Base-by-base conservation (phyloP, 2,113 vertebrate species). In the Atlantisia rogersi region DNA sequence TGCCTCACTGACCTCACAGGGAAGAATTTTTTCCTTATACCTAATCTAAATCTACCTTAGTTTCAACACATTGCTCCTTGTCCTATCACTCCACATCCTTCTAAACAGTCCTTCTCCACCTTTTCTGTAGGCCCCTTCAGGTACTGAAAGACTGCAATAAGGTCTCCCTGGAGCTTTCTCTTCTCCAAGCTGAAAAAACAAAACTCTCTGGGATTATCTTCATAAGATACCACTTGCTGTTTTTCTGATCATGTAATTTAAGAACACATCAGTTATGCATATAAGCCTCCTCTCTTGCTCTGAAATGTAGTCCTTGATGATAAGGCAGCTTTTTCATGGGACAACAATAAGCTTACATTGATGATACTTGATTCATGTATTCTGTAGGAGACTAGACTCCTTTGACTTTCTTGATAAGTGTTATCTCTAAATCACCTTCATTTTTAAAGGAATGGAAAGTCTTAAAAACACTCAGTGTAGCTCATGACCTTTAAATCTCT, bases 401-500 rank as follows among this genome's bases (percentile, higher is more conserved):
- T 82, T 48, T 79, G 64, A 58, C 10, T 48, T 91, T 58, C 8
- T 28, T 32, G 9, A 39, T 52, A 73, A 59, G 28, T 52, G 7
- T 40, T 6, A 55, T 50, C 21, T 76, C 4, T 40, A 46, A 12
- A 8, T 10, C n/a, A 73, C 1, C 22, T 81, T 68, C 0, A 2
- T 77, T 86, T 94, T 86, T 50, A 70, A 73, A 74, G 31, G 15
- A 59, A 84, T 2, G 2, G 12, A 52, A 48, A 74, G 12, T 59
- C 80, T 64, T 56, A 46, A 74, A 93, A 88, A 37, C 11, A 18
- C 3, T 69, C 14, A 40, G 1, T 82, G 25, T 68, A 52, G 21
- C 15, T 79, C 21, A 59, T 87, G 74, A 92, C 42, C 64, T 96
- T 93, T 92, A 67, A 68, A 82, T 35, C 39, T 91, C 46, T 85